A percentile compares a stretch with the other conserved stretches of the same genome.
These are phyloP conservation scores for Euproctis similis DNA, from an alignment of 2,888 invertebrate genomes.

Conservation along the genomic window DNA sequence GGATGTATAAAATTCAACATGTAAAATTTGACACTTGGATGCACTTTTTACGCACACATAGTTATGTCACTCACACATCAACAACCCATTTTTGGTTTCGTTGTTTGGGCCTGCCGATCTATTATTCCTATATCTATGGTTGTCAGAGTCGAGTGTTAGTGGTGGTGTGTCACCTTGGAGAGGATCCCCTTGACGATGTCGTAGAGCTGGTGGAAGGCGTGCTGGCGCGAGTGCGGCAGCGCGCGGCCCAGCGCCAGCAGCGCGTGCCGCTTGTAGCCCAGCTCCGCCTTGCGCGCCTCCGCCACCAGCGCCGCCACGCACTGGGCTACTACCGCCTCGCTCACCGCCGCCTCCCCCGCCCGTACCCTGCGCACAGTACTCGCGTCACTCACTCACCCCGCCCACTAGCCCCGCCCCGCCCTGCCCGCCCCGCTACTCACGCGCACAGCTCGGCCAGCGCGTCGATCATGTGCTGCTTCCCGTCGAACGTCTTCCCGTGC, in stretches of 20 bases:
- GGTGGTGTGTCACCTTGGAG: conserved; percentile 70
- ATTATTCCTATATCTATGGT: no score
- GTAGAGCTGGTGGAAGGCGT: conserved; percentile 87
- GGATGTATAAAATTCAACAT: no score
- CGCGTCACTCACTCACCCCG: conserved; percentile 88
- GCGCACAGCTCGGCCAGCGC: conserved; percentile 86
- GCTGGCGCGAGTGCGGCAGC: conserved; percentile 81
- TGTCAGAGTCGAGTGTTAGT: no score
- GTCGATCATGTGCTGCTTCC: conserved; percentile 88
- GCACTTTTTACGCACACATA: no score
- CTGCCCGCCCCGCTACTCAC: conserved; percentile 69
- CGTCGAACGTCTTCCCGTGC: conserved; percentile 90
- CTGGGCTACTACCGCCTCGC: conserved; percentile 39
- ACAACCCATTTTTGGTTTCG: no score
- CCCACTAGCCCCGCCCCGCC: conserved; percentile 83
- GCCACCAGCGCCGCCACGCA: conserved; percentile 83
- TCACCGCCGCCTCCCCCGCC: conserved; percentile 47
- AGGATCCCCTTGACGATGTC: conserved; percentile 83
- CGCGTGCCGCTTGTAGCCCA: conserved; percentile 84
- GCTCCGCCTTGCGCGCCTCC: conserved; percentile 88
- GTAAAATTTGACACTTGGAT: no score
- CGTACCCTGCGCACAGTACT: no score
- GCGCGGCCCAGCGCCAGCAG: conserved; percentile 83
- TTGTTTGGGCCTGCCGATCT: no score
- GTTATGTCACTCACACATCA: no score